phyloP scores from a whole-genome alignment of 2,888 invertebrate species.

The Buathra laborator region DNA sequence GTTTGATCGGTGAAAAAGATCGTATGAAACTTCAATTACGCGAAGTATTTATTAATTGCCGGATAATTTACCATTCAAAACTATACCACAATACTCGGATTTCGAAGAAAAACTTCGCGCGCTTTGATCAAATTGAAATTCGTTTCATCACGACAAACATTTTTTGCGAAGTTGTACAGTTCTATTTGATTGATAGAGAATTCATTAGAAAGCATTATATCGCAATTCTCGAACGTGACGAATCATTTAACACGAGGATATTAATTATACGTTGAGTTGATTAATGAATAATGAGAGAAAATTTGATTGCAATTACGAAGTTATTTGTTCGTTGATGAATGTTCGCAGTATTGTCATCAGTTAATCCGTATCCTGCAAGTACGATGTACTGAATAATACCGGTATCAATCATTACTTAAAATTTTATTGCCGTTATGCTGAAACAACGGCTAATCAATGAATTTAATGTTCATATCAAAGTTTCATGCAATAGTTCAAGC shows the following conservation, averaged over 20 bases:
- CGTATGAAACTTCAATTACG: neutral
- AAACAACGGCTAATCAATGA: too few relatives aligned
- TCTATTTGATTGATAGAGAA: neutral
- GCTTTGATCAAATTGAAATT: neutral
- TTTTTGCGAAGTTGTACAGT: neutral
- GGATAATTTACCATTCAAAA: neutral
- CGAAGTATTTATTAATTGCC: neutral
- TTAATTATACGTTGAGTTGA: neutral
- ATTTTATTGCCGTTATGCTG: too few relatives aligned
- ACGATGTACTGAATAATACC: neutral
- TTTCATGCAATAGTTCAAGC: neutral
- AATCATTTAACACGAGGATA: neutral
- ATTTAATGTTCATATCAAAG: neutral
- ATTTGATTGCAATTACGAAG: neutral
- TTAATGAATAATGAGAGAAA: neutral
- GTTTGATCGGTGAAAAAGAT: neutral
- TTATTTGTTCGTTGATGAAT: constrained; percentile 5
- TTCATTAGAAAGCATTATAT: neutral
- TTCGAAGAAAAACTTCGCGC: neutral
- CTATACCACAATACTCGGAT: neutral
- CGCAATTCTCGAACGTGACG: neutral
- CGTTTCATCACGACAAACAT: neutral
- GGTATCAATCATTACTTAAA: neutral
- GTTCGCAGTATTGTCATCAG: neutral
- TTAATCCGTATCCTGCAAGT: neutral